Evolutionary conservation across 2,888 invertebrate species (phyloP).

Genomic region (Calliphora vomitoria): DNA sequence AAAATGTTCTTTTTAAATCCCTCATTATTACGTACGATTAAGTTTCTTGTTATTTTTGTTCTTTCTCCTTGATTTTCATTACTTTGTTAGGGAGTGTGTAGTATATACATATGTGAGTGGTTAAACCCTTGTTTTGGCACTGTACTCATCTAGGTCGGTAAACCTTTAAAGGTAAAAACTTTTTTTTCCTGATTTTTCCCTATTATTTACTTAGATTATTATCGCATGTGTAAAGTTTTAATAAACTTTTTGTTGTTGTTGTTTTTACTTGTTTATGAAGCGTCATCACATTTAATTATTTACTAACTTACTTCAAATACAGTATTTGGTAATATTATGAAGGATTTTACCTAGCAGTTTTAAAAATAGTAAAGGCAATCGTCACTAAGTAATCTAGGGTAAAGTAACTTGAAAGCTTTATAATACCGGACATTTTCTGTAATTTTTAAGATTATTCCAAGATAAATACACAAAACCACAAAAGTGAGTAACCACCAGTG

Average conservation of each 20-base stretch:
- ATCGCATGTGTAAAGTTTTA: constrained; percentile 35
- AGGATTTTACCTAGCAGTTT: background rate
- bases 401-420: no score
- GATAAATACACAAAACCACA: no score
- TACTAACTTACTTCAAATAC: background rate
- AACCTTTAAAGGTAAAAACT: constrained; percentile 28
- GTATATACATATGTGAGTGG: no score
- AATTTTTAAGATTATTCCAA: no score
- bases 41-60: constrained; percentile 33
- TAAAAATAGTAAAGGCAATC: no score
- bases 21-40: constrained; percentile 61
- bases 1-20: constrained; percentile 23
- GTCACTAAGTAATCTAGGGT: no score
- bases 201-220: constrained; percentile 19
- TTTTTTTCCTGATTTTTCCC: constrained; percentile 4
- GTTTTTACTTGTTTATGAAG: background rate
- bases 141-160: background rate
- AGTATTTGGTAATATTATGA: background rate
- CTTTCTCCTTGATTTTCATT: constrained; percentile 22
- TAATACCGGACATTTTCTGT: no score
- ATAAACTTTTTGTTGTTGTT: constrained; percentile 28
- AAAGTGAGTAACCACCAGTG: no score
- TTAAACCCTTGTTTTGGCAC: background rate
- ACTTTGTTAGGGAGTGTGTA: constrained; percentile 9
- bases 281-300: constrained; percentile 32